Evolutionary conservation across 2,113 vertebrate species (phyloP), one percentile per base, ranked within the genome.

Genomic region (Xerus inauris): DNA sequence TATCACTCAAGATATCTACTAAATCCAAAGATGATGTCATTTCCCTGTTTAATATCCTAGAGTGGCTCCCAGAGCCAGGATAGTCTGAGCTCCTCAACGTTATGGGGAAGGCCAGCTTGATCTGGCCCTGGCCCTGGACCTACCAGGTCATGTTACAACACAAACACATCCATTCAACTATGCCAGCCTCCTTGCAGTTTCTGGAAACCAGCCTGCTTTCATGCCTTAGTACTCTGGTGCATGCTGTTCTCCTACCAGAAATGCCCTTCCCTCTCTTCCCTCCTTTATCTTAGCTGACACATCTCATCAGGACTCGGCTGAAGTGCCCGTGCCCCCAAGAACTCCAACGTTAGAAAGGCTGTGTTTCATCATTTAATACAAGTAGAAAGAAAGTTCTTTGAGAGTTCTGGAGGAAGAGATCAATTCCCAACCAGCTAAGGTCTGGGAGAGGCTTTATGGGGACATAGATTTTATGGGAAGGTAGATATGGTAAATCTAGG

Each of bases 11-110:
- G 76, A 92, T 92, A 89, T 76, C 87, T 77, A 77, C 30, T 93
- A 73, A 94, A 92, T 80, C 87, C 87, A 93, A 75, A 80, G 75
- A 69, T 89, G 89, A 93, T 67, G 38, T 93, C 83, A 91, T 91
- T 75, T 91, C 47, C 94, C 75, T 84, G 47, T 45, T 96, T 87
- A 83, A 87, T 83, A 79, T 45, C 86, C 17, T 59, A 35, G 42
- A 77, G 30, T 49, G 32, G 20, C 73, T 82, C 93, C 79, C 64
- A 89, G 76, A 87, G 26, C 14, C n/a, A 26, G 47, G 19, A 80
- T 35, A 64, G 35, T 72, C 51, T 65, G 67, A 40, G 38, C 73
- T 93, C 54, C 64, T 87, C 75, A 79, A 19, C 16, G 10, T 79
- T 82, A 64, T 38, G 13, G 35, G 11, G 16, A 57, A 67, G 49